These are phyloP conservation scores for Caenorhabditis sp. DNA, from an alignment of 2,888 invertebrate genomes.

Conservation along the genomic window DNA sequence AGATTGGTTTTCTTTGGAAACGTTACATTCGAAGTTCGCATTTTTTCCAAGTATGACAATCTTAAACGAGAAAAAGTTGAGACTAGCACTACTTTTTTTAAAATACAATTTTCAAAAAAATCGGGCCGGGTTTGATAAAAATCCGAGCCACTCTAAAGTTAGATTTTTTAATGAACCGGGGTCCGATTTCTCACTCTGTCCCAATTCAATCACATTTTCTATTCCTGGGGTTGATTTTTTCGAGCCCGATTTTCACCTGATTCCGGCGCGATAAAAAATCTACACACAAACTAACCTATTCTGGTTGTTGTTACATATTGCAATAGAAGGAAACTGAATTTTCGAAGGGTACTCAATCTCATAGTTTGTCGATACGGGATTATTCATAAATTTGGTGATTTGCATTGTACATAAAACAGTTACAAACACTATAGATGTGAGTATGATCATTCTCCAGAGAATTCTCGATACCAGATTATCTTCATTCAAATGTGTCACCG, in stretches of 20 bases:
- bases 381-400: constrained; percentile 41
- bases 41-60: constrained; percentile 62
- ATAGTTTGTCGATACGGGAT: constrained; percentile 65
- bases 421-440: constrained; percentile 61
- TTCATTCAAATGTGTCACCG: constrained; percentile 62
- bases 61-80: no score
- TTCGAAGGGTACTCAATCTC: constrained; percentile 66
- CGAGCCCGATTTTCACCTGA: no score
- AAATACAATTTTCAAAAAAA: no score
- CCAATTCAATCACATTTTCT: no score
- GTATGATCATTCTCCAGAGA: constrained; percentile 57
- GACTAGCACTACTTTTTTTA: no score
- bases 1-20: neutral
- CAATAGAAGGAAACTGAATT: constrained; percentile 66
- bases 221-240: no score
- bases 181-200: no score
- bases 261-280: neutral
- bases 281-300: constrained; percentile 51
- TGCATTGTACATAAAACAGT: constrained; percentile 62
- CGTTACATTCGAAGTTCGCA: constrained; percentile 55
- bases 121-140: no score
- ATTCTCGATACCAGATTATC: constrained; percentile 50
- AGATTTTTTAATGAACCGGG: no score
- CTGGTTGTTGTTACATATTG: constrained; percentile 69
- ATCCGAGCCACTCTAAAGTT: no score